These are phyloP conservation scores for Myiotriccus ornatus DNA, from an alignment of 2,797 vertebrate species.

Conservation along the genomic window DNA sequence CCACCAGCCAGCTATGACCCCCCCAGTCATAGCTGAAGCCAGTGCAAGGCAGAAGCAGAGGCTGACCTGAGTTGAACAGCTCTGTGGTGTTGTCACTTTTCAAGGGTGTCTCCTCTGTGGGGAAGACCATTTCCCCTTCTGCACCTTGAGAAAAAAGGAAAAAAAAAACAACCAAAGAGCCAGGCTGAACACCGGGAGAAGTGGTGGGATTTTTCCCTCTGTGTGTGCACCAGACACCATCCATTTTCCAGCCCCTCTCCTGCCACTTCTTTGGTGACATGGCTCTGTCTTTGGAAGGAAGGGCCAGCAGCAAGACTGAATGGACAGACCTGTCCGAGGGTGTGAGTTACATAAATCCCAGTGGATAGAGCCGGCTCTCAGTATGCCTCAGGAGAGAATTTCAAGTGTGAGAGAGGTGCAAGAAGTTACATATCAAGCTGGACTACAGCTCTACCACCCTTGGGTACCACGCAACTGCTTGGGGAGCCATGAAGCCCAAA, in stretches of 20 bases:
- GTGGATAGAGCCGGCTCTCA: neutral
- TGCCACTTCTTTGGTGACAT: neutral
- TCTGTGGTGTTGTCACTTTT: constrained; percentile 82
- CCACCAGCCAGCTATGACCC: neutral
- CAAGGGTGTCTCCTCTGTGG: constrained; percentile 57
- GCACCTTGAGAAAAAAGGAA: constrained; percentile 51
- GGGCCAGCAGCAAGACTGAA: neutral
- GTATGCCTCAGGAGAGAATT: neutral
- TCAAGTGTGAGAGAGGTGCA: neutral
- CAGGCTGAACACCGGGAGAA: neutral
- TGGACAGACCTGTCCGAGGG: neutral
- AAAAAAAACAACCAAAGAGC: neutral
- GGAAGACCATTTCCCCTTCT: constrained; percentile 37
- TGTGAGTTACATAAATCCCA: neutral
- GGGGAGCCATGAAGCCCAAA: neutral
- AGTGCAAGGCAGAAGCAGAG: neutral
- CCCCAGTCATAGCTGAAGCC: neutral
- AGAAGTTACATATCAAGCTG: neutral
- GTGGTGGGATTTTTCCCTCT: neutral
- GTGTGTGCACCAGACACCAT: neutral
- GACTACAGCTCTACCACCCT: neutral
- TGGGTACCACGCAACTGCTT: neutral
- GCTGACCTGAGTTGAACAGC: constrained; percentile 84
- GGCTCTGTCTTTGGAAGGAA: neutral
- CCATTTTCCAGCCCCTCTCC: neutral